Percentiles rank a stretch among this genome's conserved stretches.
Evolutionary conservation across 2,113 vertebrate genomes (phyloP).

Genomic region (Butorides virescens): DNA sequence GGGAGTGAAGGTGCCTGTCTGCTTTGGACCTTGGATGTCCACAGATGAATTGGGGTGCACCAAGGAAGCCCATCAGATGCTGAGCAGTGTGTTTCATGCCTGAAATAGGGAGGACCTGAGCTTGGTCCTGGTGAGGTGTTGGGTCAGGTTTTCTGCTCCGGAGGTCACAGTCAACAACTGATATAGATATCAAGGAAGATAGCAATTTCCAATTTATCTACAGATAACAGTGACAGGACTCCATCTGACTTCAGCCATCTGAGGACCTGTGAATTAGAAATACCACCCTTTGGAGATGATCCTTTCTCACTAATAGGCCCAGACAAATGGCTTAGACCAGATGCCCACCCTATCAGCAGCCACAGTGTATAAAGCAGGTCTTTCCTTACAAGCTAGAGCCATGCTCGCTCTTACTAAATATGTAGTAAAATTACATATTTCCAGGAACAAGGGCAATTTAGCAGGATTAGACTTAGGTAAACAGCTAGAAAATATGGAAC

Average conservation of each 20-base stretch:
- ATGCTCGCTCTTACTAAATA: accelerated
- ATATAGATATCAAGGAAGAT: not conserved
- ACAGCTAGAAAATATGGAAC: not conserved
- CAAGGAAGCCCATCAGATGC: not conserved
- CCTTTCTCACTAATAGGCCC: not conserved
- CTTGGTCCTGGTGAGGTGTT: not conserved
- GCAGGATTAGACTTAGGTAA: not conserved
- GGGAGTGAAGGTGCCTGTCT: not conserved
- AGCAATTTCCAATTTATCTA: not conserved
- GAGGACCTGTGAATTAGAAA: not conserved
- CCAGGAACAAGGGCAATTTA: not conserved
- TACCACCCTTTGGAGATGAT: not conserved
- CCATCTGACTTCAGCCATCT: not conserved
- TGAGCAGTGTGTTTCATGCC: not conserved
- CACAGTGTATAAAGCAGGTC: not conserved
- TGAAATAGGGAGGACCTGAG: not conserved
- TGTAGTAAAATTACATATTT: not conserved
- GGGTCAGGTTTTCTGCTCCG: not conserved
- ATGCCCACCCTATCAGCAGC: not conserved
- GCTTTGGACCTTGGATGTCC: not conserved
- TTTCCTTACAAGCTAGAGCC: not conserved
- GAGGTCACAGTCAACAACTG: not conserved
- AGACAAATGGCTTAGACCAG: not conserved
- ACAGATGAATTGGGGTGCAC: not conserved
- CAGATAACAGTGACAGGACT: not conserved